Percentiles rank a stretch among this genome's conserved stretches.
These are phyloP conservation scores for Drosophila bifasciata DNA, from an alignment of 1,140 invertebrate genomes.

Conservation along the genomic window DNA sequence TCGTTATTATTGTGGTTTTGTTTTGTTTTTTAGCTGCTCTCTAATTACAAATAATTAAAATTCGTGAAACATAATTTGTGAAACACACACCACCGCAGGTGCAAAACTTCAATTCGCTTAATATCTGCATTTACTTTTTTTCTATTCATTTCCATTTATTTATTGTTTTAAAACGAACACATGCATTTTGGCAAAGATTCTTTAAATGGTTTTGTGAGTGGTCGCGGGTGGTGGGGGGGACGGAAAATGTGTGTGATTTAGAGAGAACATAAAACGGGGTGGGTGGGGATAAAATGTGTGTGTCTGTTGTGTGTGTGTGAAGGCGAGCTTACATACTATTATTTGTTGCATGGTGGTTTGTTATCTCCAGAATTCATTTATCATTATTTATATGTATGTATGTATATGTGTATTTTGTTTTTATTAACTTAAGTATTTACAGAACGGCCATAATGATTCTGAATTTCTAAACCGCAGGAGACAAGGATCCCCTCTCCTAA, in stretches of 20 bases:
- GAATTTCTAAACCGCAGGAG: constrained; percentile 1
- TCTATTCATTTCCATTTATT: constrained; percentile 34
- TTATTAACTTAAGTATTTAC: constrained; percentile 72
- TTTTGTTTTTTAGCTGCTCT: constrained; percentile 26
- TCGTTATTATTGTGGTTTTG: constrained; percentile 55
- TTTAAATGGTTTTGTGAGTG: constrained; percentile 24
- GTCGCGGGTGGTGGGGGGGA: no score
- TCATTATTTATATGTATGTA: constrained; percentile 45
- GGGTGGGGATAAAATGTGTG: constrained; percentile 10
- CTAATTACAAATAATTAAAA: constrained; percentile 72
- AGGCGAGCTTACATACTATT: constrained; percentile 70
- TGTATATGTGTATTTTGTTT: constrained; percentile 36
- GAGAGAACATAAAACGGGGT: constrained; percentile 17
- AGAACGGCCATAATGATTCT: constrained; percentile 54
- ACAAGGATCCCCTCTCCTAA: constrained; percentile 11
- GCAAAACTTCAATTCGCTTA: no score
- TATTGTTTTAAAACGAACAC: constrained; percentile 75
- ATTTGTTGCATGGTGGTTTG: constrained; percentile 68
- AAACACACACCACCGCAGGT: constrained; percentile 45
- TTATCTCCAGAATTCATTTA: constrained; percentile 15
- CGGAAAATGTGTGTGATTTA: constrained; percentile 41
- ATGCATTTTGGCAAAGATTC: constrained; percentile 73
- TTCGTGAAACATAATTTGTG: constrained; percentile 70
- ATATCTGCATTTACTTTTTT: constrained; percentile 36
- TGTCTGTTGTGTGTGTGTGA: constrained; percentile 45